Conservation (phyloP, 92 coral and sea anemone genomes). For the Porites evermanni region DNA sequence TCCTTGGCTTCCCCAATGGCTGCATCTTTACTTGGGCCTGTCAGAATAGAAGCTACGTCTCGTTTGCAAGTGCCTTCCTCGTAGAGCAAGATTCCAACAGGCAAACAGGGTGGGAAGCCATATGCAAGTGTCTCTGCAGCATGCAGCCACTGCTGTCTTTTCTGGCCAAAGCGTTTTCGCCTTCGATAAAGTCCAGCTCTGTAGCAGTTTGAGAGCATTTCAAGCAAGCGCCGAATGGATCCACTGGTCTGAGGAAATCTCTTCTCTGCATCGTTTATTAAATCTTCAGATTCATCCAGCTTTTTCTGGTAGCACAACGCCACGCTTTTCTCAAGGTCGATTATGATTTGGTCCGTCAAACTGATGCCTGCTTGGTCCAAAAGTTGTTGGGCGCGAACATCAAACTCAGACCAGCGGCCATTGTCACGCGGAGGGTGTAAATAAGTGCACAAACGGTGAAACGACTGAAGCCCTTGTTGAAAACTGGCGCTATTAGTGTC, state of each 20-base stretch:
- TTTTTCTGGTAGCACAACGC: constrained; percentile 3
- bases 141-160: neutral
- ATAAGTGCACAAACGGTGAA: neutral
- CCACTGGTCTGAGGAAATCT: constrained; percentile 10
- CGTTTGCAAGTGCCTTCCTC: constrained; percentile 4
- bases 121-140: neutral
- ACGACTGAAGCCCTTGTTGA: constrained; percentile 1
- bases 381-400: neutral
- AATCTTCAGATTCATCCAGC: constrained; percentile 8
- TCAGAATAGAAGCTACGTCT: neutral
- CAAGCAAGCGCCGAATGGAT: constrained; percentile 4
- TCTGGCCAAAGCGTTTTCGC: neutral
- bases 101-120: constrained; percentile 10
- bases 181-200: constrained; percentile 6
- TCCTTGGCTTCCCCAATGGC: neutral
- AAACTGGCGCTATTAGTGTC: neutral
- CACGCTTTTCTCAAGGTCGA: constrained; percentile 5
- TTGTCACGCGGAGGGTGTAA: constrained; percentile 13
- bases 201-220: constrained; percentile 11
- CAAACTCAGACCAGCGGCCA: constrained; percentile 24
- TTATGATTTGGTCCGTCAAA: neutral
- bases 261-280: neutral
- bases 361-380: neutral
- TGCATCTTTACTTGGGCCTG: neutral
- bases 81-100: constrained; percentile 12